Evolutionary conservation across 2,113 vertebrate genomes (phyloP), one percentile per base, ranked within the genome.

Genomic region (Carassius auratus): DNA sequence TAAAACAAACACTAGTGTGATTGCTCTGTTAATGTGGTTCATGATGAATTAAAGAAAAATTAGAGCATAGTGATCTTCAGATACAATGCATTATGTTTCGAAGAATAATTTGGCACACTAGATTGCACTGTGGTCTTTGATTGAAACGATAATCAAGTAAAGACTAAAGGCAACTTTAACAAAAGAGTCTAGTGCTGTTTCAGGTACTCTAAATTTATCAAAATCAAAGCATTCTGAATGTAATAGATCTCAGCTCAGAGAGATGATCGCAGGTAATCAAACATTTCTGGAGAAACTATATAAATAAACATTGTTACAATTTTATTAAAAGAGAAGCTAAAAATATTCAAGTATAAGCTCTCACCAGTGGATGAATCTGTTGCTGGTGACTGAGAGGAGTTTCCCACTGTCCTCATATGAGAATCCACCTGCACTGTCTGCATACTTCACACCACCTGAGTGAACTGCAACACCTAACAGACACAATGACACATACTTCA

Each of bases 331-430:
- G 26, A 14, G 64, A 66, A 12, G 5, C 26, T 66, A 14, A 17
- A 68, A 66, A 30, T 8, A 17, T 68, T 68, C 1, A 3, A 68
- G 30, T 14, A 17, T 17, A 8, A 69, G 30, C 66, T 36, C 96
- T 96, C 85, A 98, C 97, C 98, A 99, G 88, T 97, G 94, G 78
- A 98, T 96, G 92, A 97, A 98, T 62, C 97, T 92, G 93, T 98
- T 98, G 86, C 97, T 96, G 81, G 96, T 96, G 90, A 95, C 92
- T 0, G 97, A 95, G 3, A 94, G 90, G 33, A 98, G 90, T 84
- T 95, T 96, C 13, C 94, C 95, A 14, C 96, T 96, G 79, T 97
- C 96, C 74, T 93, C 93, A 45, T 98, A 99, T 71, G 95, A 95
- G 79, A 97, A 98, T 0, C 96, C 98, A 2, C 98, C 98, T 0